Evolutionary conservation across 2,113 vertebrate species (phyloP), one percentile per base, ranked within the genome.

Genomic region (Recurvirostra avosetta): DNA sequence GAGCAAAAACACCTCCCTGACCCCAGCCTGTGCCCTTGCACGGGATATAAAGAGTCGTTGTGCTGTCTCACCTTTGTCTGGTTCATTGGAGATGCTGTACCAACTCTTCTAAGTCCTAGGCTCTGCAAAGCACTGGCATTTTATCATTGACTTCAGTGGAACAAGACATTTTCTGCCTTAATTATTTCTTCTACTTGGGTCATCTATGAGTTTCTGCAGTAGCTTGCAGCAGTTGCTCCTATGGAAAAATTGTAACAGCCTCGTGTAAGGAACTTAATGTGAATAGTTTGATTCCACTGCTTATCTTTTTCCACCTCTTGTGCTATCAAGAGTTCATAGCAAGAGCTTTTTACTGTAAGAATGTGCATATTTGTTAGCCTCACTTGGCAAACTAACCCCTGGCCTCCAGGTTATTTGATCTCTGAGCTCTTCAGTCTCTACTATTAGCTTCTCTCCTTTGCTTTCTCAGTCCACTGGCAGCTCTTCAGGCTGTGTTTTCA

Each of bases 401-500:
- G 70, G 41, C 65, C 71, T 78, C 36, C 65, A 47, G 65, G 62
- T 65, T 86, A 58, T 59, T 58, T 93, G 52, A 61, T 76, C 78
- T 79, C 66, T 1, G 4, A 80, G 67, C 63, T 82, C 47, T 56
- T 90, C 55, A 41, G 38, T 81, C 36, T 70, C 61, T n/a, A 8
- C 20, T 38, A 29, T 32, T 20, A 63, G 17, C 15, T 81, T 63
- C 49, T 61, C 74, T 72, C 15, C 40, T 58, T 55, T 70, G 20
- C 20, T 66, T 61, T 62, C 71, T 66, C 61, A 59, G 68, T 15
- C 41, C 30, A 4, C 49, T 76, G 45, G 36, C 56, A 52, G 34
- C 19, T 91, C 66, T 81, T 87, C 53, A 80, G 67, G 56, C 36
- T 71, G 55, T 45, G 32, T 86, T 94, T 85, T 90, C 77, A 90